Conservation (phyloP, 2,797 vertebrate genomes). For the Dicrostonyx torquatus region DNA sequence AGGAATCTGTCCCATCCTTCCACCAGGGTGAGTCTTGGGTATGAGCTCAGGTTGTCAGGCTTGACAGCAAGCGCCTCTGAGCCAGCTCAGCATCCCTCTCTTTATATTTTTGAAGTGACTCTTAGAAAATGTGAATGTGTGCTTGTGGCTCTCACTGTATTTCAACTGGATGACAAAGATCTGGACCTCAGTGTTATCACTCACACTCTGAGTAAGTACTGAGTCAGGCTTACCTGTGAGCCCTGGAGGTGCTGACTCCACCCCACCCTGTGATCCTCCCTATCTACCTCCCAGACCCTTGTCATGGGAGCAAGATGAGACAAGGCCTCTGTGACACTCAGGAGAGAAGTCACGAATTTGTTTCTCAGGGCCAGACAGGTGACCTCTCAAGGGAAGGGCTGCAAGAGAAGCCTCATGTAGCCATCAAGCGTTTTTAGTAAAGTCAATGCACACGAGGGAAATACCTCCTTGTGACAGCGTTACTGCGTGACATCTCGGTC, state of each 20-base stretch:
- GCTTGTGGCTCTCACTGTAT: neutral
- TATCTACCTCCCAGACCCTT: neutral
- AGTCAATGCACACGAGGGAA: neutral
- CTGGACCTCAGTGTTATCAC: neutral
- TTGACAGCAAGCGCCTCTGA: neutral
- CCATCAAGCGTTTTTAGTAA: neutral
- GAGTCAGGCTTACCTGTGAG: neutral
- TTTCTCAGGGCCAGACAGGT: neutral
- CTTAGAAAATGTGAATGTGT: neutral
- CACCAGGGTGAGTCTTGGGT: neutral
- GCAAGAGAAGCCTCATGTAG: neutral
- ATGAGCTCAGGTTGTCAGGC: neutral
- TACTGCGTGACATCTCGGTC: neutral
- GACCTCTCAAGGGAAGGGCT: neutral
- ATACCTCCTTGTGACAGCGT: neutral
- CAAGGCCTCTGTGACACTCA: neutral
- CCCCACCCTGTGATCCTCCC: neutral
- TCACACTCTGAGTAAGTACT: neutral
- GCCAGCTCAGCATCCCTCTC: neutral
- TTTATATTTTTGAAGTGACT: neutral
- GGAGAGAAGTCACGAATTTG: neutral
- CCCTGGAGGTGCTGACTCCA: neutral
- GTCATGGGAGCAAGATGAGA: neutral
- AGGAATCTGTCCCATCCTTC: neutral
- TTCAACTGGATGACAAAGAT: neutral